Evolutionary conservation across 2,113 vertebrate species (phyloP).

Genomic region (Caracal caracal): DNA sequence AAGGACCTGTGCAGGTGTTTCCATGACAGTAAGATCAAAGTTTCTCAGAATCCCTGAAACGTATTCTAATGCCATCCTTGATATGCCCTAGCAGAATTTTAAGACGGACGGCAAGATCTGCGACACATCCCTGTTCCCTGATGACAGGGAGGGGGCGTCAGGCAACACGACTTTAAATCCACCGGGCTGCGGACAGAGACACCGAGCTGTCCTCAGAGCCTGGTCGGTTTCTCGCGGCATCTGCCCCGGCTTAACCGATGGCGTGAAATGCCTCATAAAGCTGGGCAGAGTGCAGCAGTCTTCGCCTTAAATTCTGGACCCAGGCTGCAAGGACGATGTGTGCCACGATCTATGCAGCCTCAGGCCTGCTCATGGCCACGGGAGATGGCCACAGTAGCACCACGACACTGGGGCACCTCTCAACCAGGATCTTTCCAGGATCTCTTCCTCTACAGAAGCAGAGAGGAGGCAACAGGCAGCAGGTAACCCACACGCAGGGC

Average conservation of each 20-base stretch:
- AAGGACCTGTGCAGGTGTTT: neutral
- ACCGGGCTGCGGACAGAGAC: no score
- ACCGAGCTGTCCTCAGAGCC: fast-evolving
- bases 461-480: no score
- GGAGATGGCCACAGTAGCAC: neutral
- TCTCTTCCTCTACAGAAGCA: neutral
- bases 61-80: neutral
- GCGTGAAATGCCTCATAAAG: fast-evolving
- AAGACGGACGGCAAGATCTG: neutral
- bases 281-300: fast-evolving
- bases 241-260: fast-evolving
- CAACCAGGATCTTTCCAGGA: neutral
- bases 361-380: neutral
- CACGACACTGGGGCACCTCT: fast-evolving
- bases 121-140: neutral
- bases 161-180: neutral
- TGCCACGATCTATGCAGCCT: neutral
- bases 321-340: fast-evolving
- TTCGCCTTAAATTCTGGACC: neutral
- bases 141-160: fast-evolving
- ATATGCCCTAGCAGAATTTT: neutral
- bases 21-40: neutral
- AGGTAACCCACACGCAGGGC: no score
- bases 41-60: neutral
- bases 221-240: fast-evolving